Evolutionary conservation across 2,113 vertebrate genomes (phyloP).

Genomic region (Bucco capensis): DNA sequence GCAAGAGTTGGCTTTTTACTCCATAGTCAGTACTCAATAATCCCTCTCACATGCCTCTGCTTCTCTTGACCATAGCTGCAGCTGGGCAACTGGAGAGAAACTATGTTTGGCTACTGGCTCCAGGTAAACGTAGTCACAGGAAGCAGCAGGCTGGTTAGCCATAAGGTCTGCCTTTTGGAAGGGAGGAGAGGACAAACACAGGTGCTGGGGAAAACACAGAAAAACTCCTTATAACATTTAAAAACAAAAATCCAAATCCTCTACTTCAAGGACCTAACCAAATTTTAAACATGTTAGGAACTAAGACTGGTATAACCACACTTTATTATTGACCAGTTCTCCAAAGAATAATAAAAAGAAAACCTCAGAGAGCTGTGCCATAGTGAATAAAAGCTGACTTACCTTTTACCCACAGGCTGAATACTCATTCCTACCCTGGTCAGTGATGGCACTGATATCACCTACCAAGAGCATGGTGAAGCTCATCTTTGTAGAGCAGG

Average conservation of each 20-base stretch:
- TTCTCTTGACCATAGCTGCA: not conserved
- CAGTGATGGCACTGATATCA: constrained; percentile 63
- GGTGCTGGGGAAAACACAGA: not conserved
- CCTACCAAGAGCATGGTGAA: constrained; percentile 63
- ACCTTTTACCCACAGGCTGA: constrained; percentile 58
- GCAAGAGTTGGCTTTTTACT: not conserved
- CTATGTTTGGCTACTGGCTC: not conserved
- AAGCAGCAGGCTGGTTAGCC: not conserved
- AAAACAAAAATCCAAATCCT: not conserved
- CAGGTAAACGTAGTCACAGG: not conserved
- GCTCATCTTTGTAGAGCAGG: constrained; percentile 62
- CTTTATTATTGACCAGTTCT: constrained; percentile 63
- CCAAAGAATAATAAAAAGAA: constrained; percentile 36
- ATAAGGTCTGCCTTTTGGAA: not conserved
- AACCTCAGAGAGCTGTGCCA: constrained; percentile 61
- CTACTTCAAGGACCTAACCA: constrained; percentile 45
- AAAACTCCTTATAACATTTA: not conserved
- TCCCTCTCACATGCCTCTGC: not conserved
- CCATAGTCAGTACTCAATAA: not conserved
- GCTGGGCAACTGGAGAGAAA: not conserved
- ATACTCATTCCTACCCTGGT: constrained; percentile 63
- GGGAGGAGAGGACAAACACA: not conserved
- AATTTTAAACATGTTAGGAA: constrained; percentile 61
- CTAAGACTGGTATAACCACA: constrained; percentile 50
- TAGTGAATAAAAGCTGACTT: constrained; percentile 66